Percentiles rank a stretch among this genome's conserved stretches.
phyloP scores from a whole-genome alignment of 1,140 invertebrate genomes.

The Microplitis mediator region DNA sequence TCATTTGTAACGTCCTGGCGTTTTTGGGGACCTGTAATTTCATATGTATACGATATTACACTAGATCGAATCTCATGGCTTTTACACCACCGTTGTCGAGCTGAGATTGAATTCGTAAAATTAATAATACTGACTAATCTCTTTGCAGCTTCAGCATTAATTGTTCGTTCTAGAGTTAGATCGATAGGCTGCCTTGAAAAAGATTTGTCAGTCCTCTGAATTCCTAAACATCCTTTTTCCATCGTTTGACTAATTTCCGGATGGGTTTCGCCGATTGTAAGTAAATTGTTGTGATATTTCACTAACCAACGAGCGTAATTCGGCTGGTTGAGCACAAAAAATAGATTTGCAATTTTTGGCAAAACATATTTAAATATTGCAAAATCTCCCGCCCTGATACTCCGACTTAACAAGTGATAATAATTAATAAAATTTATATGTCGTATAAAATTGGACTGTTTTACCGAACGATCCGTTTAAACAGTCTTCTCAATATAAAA shows the following conservation, averaged over 20 bases:
- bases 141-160: conserved; percentile 44
- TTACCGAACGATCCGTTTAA: background rate
- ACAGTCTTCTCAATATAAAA: no score
- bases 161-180: conserved; percentile 17
- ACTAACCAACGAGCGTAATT: conserved; percentile 42
- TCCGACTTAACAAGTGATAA: conserved; percentile 15
- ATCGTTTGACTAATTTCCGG: no score
- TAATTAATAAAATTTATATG: background rate
- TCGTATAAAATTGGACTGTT: conserved; percentile 4
- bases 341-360: conserved; percentile 36
- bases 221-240: no score
- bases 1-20: background rate
- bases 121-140: conserved; percentile 33
- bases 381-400: conserved; percentile 40
- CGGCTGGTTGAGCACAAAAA: conserved; percentile 28
- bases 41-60: background rate
- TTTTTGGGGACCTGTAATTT: background rate
- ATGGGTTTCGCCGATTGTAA: background rate
- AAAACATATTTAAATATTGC: conserved; percentile 39
- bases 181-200: conserved; percentile 29
- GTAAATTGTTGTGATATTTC: background rate
- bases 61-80: background rate
- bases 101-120: conserved; percentile 38
- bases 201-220: conserved; percentile 26
- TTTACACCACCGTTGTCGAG: conserved; percentile 24